phyloP scores from a whole-genome alignment of 2,888 invertebrate species.

The Synergus umbraculus region DNA sequence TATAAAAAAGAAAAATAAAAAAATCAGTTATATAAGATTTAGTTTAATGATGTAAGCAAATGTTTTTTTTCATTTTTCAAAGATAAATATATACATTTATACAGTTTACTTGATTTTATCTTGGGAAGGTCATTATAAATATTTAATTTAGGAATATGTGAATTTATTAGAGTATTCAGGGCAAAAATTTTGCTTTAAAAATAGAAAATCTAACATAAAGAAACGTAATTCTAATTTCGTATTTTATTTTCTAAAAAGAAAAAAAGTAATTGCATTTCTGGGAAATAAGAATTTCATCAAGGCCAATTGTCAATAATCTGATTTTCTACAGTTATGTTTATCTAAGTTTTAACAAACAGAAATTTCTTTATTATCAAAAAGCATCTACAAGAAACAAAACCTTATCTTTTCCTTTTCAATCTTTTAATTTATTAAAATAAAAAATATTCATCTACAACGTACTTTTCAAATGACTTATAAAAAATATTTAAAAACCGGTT shows the following conservation, averaged over 20 bases:
- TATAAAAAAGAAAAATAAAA: constrained; percentile 1
- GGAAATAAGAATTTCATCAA: too few species aligned
- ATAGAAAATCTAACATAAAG: neutral
- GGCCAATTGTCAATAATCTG: too few species aligned
- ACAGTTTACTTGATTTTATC: too few species aligned
- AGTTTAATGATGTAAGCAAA: neutral
- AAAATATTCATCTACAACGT: neutral
- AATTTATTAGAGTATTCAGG: too few species aligned
- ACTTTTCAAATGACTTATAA: neutral
- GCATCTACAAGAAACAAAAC: neutral
- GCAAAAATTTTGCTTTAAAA: neutral
- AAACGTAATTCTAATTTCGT: neutral
- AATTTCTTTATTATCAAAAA: neutral
- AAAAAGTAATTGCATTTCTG: too few species aligned
- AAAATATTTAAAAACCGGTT: neutral
- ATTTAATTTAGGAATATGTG: too few species aligned
- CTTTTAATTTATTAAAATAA: neutral
- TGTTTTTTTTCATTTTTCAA: neutral
- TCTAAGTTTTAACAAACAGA: neutral
- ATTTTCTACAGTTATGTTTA: too few species aligned
- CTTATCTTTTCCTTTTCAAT: neutral
- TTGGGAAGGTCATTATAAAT: too few species aligned
- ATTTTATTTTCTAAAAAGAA: neutral
- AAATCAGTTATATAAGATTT: constrained; percentile 26
- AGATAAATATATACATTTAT: too few species aligned